Conservation (phyloP, 2,888 invertebrate genomes). For the Drosophila setosimentum region DNA sequence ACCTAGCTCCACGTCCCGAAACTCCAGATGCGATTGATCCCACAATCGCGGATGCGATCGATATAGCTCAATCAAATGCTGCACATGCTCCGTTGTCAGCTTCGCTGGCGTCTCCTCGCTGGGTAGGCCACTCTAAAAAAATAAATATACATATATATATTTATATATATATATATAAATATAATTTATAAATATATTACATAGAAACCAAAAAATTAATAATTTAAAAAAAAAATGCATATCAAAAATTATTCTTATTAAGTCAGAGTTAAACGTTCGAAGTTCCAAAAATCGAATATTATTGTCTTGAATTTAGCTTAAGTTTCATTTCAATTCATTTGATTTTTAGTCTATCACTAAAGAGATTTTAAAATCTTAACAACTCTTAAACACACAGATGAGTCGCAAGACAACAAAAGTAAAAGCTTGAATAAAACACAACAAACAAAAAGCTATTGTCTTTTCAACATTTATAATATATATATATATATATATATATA, state of each 20-base stretch:
- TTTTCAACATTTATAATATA: not conserved
- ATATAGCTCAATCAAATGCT: slow-evolving; percentile 72
- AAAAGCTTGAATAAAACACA: not conserved
- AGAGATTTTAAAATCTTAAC: not conserved
- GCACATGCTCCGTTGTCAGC: slow-evolving; percentile 66
- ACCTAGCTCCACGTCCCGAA: slow-evolving; percentile 69
- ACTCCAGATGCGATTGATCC: slow-evolving; percentile 76
- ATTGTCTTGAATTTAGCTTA: not conserved
- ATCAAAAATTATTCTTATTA: not conserved
- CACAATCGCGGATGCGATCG: slow-evolving; percentile 70
- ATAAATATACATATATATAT: not conserved
- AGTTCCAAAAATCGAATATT: not conserved
- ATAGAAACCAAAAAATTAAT: not conserved
- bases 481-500: not conserved
- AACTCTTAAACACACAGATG: not conserved
- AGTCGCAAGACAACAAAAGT: not conserved
- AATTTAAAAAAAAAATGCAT: not conserved
- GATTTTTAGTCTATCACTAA: not conserved
- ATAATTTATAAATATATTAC: not conserved
- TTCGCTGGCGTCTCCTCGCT: slow-evolving; percentile 49
- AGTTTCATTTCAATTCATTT: not conserved
- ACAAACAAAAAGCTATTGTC: not conserved
- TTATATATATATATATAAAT: not conserved
- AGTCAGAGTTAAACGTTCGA: not conserved
- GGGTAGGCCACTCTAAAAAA: slow-evolving; percentile 16